Base-by-base conservation (phyloP, 2,888 invertebrate genomes). In the Ypsolopha sequella region DNA sequence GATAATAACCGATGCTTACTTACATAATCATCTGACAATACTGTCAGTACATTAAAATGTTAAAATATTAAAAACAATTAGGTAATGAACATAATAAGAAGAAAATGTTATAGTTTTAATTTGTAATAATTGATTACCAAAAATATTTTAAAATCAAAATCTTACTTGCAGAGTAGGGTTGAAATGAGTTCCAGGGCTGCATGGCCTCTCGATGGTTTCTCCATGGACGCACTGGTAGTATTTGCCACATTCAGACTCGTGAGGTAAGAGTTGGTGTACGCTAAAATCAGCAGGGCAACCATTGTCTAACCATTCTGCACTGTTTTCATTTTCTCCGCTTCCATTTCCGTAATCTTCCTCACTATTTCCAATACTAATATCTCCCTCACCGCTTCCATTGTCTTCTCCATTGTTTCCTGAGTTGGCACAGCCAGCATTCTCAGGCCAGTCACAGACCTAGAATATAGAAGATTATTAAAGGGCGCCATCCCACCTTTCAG, bases 391-490 rank as follows among this genome's bases (percentile, higher is more conserved):
- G 13, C 14, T 43, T 24, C 34, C 34, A 10, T 6, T 10, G 47
- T 8, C 11, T 7, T 48, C 39, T 46, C 49, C 49, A 8, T n/a
- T 41, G 48, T 33, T 51, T 33, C 34, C 45, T 6, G 52, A 36
- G 46, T 55, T 54, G 33, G 39, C 43, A 48, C 64, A 62, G 39
- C 61, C 58, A 0, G 55, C 60, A 54, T 63, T 59, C 36, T 61
- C 61, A 0, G 62, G 59, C 53, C 53, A 54, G 50, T 55, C 54
- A 44, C 44, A 56, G 48, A 39, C 46, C 54, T 56, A 47, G 24
- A n/a, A 39, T 35, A 45, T 34, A 9, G 6, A 9, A 46, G 4
- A n/a, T 3, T 39, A 39, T 24, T 4, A n/a, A n/a, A n/a, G n/a
- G n/a, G n/a, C n/a, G n/a, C n/a, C n/a, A n/a, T n/a, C n/a, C n/a